Conservation (phyloP, 2,113 vertebrate species). For the Gasterosteus nipponicus region DNA sequence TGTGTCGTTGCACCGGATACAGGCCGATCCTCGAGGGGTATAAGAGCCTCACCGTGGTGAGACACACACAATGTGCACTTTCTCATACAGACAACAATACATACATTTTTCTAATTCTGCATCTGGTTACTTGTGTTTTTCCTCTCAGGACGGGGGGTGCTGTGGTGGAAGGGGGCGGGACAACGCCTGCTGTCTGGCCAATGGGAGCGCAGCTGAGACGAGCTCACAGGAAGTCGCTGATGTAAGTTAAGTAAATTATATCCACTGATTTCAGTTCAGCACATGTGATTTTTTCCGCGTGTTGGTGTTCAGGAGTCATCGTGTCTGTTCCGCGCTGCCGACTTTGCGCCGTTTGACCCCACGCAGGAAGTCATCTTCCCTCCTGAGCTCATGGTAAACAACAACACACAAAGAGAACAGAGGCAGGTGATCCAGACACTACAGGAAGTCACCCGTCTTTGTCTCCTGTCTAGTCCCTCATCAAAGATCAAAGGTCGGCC, state of each 20-base stretch:
- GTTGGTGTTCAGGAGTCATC: constrained; percentile 11
- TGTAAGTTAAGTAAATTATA: background rate
- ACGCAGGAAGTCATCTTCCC: constrained; percentile 97
- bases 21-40: constrained; percentile 93
- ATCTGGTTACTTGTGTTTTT: background rate
- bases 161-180: constrained; percentile 78
- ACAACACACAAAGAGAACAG: background rate
- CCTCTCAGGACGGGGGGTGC: constrained; percentile 77
- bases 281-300: background rate
- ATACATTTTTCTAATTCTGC: background rate
- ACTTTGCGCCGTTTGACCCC: constrained; percentile 91
- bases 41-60: constrained; percentile 89
- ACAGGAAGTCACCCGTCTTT: background rate
- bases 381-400: constrained; percentile 88
- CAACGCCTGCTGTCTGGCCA: constrained; percentile 83
- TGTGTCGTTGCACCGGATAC: constrained; percentile 97
- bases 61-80: constrained; percentile 21
- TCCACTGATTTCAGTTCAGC: too few relatives aligned
- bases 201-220: constrained; percentile 37
- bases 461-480: constrained; percentile 76
- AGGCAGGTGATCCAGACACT: background rate
- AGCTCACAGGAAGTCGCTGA: background rate
- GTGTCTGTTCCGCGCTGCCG: constrained; percentile 75
- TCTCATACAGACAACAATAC: too few relatives aligned
- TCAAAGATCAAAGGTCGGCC: constrained; percentile 54